A percentile compares a stretch with the other conserved stretches of the same genome.
Evolutionary conservation across 1,140 invertebrate species (phyloP).

Genomic region (Hycleus phaleratus): DNA sequence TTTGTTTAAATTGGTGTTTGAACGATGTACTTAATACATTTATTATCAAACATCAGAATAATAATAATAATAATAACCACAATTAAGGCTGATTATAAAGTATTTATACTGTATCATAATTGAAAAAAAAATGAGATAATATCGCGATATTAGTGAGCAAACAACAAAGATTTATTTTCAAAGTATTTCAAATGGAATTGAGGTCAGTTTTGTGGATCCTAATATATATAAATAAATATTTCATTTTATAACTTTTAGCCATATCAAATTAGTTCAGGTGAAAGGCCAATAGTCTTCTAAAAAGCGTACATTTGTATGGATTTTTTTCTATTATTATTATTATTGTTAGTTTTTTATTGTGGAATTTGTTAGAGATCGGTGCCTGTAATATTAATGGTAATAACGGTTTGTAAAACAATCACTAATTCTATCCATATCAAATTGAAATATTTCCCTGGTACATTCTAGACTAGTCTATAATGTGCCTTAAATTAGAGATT

Average conservation of each 20-base stretch:
- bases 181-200: not conserved
- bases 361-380: slow-evolving; percentile 4
- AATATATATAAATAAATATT: not conserved
- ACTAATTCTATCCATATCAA: slow-evolving; percentile 4
- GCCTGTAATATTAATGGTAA: not conserved
- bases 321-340: too few relatives aligned
- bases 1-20: too few relatives aligned
- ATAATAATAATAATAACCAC: not conserved
- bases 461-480: slow-evolving; percentile 12
- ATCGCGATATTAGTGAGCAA: not conserved
- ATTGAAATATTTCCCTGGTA: not conserved
- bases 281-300: slow-evolving; percentile 9
- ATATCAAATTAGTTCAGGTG: slow-evolving; percentile 16
- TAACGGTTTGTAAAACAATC: not conserved
- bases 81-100: not conserved
- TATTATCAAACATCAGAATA: too few relatives aligned
- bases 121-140: not conserved
- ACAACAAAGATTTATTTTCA: not conserved
- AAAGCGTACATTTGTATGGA: slow-evolving; percentile 8
- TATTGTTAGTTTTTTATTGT: slow-evolving; percentile 12
- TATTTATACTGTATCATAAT: not conserved
- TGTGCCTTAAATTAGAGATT: slow-evolving; percentile 10
- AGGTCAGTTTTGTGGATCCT: not conserved
- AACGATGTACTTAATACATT: too few relatives aligned
- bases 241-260: slow-evolving; percentile 1